phyloP scores from a whole-genome alignment of 35 echinoderm and acorn worm genomes.

The Holothuria glaberrima region DNA sequence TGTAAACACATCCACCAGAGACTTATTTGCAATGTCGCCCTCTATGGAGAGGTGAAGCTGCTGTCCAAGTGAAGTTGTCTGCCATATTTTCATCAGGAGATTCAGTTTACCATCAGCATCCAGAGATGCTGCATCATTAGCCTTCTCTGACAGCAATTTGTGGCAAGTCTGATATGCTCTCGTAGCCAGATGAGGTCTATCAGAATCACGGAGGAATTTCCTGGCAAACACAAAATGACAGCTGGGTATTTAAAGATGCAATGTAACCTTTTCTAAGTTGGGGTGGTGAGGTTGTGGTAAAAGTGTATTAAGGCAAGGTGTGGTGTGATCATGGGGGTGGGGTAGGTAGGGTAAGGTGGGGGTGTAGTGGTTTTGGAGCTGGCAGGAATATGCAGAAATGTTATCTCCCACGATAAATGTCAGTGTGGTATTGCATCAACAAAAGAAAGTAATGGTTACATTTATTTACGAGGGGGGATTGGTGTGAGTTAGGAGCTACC shows the following conservation, averaged over 20 bases:
- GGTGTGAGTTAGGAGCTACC: too few species aligned
- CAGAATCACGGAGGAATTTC: slow-evolving; percentile 86
- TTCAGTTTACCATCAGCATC: slow-evolving; percentile 34
- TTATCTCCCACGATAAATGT: too few species aligned
- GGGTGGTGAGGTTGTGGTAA: too few species aligned
- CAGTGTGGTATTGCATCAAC: too few species aligned
- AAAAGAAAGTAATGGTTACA: too few species aligned
- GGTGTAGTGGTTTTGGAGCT: too few species aligned
- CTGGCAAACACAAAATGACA: slow-evolving; percentile 43
- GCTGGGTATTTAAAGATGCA: neutral
- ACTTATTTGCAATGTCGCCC: slow-evolving; percentile 30
- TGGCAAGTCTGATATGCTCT: slow-evolving; percentile 74
- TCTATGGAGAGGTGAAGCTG: slow-evolving; percentile 49
- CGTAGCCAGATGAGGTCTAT: slow-evolving; percentile 71
- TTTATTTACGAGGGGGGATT: too few species aligned
- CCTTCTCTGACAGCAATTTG: slow-evolving; percentile 38
- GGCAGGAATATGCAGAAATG: too few species aligned
- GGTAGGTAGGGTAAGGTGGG: too few species aligned
- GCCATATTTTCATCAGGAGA: slow-evolving; percentile 44
- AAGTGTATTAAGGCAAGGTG: too few species aligned
- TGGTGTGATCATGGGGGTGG: too few species aligned
- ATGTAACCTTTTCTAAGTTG: too few species aligned
- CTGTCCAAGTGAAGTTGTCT: slow-evolving; percentile 46
- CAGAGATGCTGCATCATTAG: neutral
- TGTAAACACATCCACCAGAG: slow-evolving; percentile 38